A percentile compares a stretch with the other conserved stretches of the same genome.
Evolutionary conservation across 1,140 invertebrate species (phyloP).

Genomic region (Cotesia chilonis): DNA sequence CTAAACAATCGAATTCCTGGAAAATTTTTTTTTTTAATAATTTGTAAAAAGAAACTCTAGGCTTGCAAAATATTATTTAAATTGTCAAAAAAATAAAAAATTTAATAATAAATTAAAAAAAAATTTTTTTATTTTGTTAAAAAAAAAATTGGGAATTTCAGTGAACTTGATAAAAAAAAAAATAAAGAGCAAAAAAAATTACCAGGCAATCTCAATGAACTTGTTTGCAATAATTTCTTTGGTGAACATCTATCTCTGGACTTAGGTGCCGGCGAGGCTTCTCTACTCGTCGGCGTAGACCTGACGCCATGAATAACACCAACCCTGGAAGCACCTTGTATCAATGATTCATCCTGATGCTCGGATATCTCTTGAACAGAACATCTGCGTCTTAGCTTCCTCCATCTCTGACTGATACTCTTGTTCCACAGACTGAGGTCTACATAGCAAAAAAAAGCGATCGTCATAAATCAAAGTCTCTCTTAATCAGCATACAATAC

Average conservation of each 20-base stretch:
- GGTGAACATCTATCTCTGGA: constrained; percentile 51
- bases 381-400: constrained; percentile 73
- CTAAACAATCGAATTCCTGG: too few species aligned
- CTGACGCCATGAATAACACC: constrained; percentile 55
- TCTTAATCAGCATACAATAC: neutral
- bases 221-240: constrained; percentile 69
- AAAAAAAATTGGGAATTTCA: too few species aligned
- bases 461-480: too few species aligned
- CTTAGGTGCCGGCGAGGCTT: constrained; percentile 59
- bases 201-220: constrained; percentile 70
- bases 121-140: too few species aligned
- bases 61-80: too few species aligned
- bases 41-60: too few species aligned
- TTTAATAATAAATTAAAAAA: too few species aligned
- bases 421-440: constrained; percentile 77
- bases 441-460: constrained; percentile 59
- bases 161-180: too few species aligned
- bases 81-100: too few species aligned
- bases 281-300: constrained; percentile 60
- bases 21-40: too few species aligned
- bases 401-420: constrained; percentile 77
- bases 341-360: constrained; percentile 53
- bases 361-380: constrained; percentile 69
- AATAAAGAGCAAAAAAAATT: neutral
- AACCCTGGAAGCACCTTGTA: constrained; percentile 52